These are phyloP conservation scores for Lordiphosa andalusiaca DNA, from an alignment of 2,888 invertebrate species.

Conservation along the genomic window DNA sequence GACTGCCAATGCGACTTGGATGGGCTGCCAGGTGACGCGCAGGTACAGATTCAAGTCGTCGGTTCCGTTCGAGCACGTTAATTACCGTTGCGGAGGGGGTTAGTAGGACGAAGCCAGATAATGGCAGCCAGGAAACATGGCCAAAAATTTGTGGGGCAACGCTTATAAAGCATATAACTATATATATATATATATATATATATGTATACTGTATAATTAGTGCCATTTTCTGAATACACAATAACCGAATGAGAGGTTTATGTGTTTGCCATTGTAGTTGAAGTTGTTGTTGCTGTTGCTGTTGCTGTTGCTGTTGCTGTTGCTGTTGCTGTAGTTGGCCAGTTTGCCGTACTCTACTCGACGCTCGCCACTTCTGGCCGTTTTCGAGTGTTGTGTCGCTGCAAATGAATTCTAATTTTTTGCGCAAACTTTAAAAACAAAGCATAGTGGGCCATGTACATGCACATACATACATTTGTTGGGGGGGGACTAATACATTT, in stretches of 20 bases:
- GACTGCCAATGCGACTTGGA: slow-evolving; percentile 32
- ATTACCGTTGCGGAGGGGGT: slow-evolving; percentile 53
- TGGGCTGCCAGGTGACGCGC: slow-evolving; percentile 34
- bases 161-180: slow-evolving; percentile 40
- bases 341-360: slow-evolving; percentile 38
- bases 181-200: slow-evolving; percentile 40
- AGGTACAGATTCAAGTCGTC: slow-evolving; percentile 64
- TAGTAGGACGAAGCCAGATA: slow-evolving; percentile 31
- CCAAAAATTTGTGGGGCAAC: slow-evolving; percentile 54
- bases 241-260: slow-evolving; percentile 67
- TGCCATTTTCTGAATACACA: slow-evolving; percentile 63
- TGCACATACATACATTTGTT: background rate
- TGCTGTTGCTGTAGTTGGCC: slow-evolving; percentile 15
- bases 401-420: slow-evolving; percentile 71
- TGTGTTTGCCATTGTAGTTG: slow-evolving; percentile 25
- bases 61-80: slow-evolving; percentile 72
- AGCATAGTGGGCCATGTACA: slow-evolving; percentile 15
- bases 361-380: slow-evolving; percentile 6
- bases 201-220: slow-evolving; percentile 60
- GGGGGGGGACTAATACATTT: background rate
- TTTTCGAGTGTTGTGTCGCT: slow-evolving; percentile 44
- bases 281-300: too few relatives aligned
- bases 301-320: background rate
- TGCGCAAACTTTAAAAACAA: slow-evolving; percentile 52
- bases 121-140: slow-evolving; percentile 55